A percentile compares a stretch with the other conserved stretches of the same genome.
Evolutionary conservation across 2,113 vertebrate genomes (phyloP).

Genomic region (Bubalus kerabau): DNA sequence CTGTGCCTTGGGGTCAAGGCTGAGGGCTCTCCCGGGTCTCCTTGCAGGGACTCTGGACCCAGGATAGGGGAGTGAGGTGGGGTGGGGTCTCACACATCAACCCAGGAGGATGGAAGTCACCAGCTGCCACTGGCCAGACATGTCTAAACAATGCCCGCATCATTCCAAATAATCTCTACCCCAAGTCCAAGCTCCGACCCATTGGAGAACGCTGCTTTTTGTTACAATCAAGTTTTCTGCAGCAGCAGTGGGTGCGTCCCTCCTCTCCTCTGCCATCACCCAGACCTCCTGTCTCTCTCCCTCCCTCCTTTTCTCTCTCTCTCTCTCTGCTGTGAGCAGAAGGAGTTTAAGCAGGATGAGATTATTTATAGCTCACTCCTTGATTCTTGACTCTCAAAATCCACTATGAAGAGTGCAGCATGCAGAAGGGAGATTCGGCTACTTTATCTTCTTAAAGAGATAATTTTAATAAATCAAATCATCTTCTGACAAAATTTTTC

Average conservation of each 20-base stretch:
- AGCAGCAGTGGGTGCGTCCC: too few relatives aligned
- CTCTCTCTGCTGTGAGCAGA: neutral
- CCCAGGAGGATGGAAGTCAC: neutral
- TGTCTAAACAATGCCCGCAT: accelerated
- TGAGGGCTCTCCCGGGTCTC: neutral
- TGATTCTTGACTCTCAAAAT: neutral
- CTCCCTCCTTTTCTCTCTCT: neutral
- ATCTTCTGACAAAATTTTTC: neutral
- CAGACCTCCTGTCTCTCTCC: too few relatives aligned
- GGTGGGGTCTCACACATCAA: neutral
- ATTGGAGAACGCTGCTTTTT: too few relatives aligned
- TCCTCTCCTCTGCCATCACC: neutral
- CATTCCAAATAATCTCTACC: neutral
- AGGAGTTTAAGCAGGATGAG: neutral
- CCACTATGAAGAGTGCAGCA: neutral
- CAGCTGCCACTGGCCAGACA: neutral
- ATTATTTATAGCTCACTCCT: neutral
- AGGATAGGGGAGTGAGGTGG: too few relatives aligned
- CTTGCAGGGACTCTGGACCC: neutral
- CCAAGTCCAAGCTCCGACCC: neutral
- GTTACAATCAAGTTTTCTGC: neutral
- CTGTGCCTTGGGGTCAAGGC: neutral
- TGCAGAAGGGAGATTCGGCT: neutral
- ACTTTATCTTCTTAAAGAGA: neutral
- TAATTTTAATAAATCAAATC: neutral